Conservation (phyloP, 1,140 invertebrate species). For the Agraylea sexmaculata region DNA sequence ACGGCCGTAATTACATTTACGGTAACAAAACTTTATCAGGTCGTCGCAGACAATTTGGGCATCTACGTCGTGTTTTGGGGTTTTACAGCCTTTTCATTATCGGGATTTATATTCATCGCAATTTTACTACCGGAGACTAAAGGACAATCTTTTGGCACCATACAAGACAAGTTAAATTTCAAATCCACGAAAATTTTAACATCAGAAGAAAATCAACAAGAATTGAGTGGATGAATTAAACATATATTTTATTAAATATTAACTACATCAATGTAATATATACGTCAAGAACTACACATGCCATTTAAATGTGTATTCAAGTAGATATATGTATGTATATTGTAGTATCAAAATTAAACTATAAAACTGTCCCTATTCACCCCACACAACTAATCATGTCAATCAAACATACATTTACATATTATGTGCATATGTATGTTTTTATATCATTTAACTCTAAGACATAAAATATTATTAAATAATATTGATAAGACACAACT, state of each 20-base stretch:
- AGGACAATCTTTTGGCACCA: conserved; percentile 54
- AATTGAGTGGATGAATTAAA: not conserved
- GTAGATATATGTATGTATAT: too few species aligned
- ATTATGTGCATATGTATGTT: too few species aligned
- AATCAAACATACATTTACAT: too few species aligned
- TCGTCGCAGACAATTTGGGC: conserved; percentile 47
- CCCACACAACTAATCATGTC: too few species aligned
- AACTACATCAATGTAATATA: too few species aligned
- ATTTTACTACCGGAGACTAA: conserved; percentile 69
- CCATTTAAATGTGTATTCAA: too few species aligned
- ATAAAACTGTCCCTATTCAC: too few species aligned
- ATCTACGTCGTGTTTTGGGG: conserved; percentile 60
- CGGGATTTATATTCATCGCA: conserved; percentile 50
- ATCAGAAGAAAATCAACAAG: not conserved
- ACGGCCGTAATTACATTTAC: conserved; percentile 48
- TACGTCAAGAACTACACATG: too few species aligned
- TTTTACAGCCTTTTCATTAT: conserved; percentile 54
- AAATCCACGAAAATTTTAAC: conserved; percentile 4
- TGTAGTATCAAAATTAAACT: too few species aligned
- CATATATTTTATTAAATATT: not conserved
- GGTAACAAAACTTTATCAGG: conserved; percentile 60
- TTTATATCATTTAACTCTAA: too few species aligned
- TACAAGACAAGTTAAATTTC: conserved; percentile 32
- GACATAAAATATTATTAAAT: too few species aligned
- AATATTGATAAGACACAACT: too few species aligned